Evolutionary conservation across 2,113 vertebrate species (phyloP).

Genomic region (Corythoichthys haematopterus): DNA sequence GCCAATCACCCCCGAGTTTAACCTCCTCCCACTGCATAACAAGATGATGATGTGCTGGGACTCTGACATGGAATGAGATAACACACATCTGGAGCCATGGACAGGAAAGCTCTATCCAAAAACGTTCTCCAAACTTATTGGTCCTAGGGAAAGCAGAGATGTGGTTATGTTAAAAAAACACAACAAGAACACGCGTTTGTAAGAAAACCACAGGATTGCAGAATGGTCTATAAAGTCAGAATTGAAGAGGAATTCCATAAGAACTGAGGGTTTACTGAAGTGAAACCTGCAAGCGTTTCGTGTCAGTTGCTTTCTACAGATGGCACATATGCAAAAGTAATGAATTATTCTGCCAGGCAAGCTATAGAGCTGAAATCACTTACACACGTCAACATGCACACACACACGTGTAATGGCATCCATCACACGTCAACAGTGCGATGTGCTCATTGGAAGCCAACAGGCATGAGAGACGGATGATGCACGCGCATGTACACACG

Average conservation of each 20-base stretch:
- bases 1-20: constrained; percentile 24
- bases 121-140: constrained; percentile 12
- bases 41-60: constrained; percentile 32
- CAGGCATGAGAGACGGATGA: constrained; percentile 50
- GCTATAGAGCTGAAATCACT: constrained; percentile 16
- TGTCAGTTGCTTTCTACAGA: constrained; percentile 11
- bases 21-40: constrained; percentile 5
- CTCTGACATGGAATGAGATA: constrained; percentile 36
- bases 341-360: constrained; percentile 20
- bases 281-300: constrained; percentile 12
- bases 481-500: constrained; percentile 9
- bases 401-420: constrained; percentile 27
- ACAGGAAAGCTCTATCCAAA: constrained; percentile 15
- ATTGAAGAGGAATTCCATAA: constrained; percentile 39
- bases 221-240: constrained; percentile 36
- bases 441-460: constrained; percentile 32
- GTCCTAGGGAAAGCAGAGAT: constrained; percentile 13
- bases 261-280: constrained; percentile 33
- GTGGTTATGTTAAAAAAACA: constrained; percentile 23
- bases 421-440: constrained; percentile 35
- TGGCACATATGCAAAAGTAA: constrained; percentile 21
- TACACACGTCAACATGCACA: constrained; percentile 4
- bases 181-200: constrained; percentile 31
- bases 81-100: constrained; percentile 41
- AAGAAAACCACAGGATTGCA: constrained; percentile 55